These are phyloP conservation scores for Piaya cayana DNA, from an alignment of 2,113 vertebrate genomes.

Conservation along the genomic window DNA sequence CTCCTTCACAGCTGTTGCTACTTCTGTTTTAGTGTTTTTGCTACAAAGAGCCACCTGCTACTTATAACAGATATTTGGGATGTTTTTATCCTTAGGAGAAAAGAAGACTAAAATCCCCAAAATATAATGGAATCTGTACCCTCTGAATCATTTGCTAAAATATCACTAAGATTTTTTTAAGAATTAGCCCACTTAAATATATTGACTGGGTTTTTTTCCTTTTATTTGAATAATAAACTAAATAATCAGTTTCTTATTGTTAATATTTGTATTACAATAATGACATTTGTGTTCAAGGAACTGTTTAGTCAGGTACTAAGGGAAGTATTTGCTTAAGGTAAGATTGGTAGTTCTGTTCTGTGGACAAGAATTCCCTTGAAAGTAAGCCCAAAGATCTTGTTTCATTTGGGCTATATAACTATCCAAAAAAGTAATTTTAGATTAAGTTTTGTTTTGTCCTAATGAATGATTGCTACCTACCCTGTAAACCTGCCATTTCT, in stretches of 20 bases:
- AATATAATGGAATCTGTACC: neutral
- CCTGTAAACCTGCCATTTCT: constrained; percentile 1
- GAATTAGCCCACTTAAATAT: neutral
- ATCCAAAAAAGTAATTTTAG: neutral
- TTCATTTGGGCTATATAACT: neutral
- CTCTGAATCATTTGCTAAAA: neutral
- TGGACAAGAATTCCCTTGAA: neutral
- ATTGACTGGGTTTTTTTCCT: neutral
- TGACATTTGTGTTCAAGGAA: neutral
- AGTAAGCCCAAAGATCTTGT: neutral
- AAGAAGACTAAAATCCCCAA: neutral
- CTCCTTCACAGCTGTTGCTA: constrained; percentile 70
- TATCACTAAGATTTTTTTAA: neutral
- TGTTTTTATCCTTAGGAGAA: constrained; percentile 13
- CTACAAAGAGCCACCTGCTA: constrained; percentile 63
- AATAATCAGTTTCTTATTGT: neutral
- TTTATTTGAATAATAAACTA: neutral
- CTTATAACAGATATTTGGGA: constrained; percentile 39
- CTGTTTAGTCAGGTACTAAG: neutral
- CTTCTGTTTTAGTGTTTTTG: constrained; percentile 62
- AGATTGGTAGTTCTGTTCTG: neutral
- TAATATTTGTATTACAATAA: neutral
- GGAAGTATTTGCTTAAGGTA: neutral
- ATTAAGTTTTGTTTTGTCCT: constrained; percentile 28
- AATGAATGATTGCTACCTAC: neutral